A percentile compares a stretch with the other conserved stretches of the same genome.
Evolutionary conservation across 2,888 invertebrate species (phyloP).

Genomic region (Ceriagrion tenellum): DNA sequence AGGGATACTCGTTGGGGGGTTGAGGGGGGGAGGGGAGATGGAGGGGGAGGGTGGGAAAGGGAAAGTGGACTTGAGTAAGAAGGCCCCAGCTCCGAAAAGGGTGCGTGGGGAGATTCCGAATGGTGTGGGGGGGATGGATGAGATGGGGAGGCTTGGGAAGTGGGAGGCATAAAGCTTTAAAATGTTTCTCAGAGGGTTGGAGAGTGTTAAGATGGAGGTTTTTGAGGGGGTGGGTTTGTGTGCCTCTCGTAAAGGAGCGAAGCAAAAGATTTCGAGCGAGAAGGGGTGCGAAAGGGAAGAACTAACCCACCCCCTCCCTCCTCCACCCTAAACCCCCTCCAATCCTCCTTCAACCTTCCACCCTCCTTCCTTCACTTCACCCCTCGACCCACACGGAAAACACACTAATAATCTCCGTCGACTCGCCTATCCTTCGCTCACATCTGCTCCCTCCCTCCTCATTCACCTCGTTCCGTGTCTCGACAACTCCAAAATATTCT

Average conservation of each 20-base stretch:
- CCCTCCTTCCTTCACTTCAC: too few species aligned
- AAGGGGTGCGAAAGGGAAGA: neutral
- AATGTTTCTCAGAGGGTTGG: conserved; percentile 31
- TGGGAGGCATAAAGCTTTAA: neutral
- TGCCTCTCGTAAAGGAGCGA: neutral
- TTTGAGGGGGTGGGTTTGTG: neutral
- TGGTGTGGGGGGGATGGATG: neutral
- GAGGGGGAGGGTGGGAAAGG: neutral
- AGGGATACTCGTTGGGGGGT: conserved; percentile 23
- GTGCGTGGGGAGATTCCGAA: neutral
- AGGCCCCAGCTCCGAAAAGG: neutral
- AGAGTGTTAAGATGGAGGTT: neutral
- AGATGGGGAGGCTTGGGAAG: neutral
- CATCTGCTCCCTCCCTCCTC: too few species aligned
- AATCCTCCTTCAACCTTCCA: too few species aligned
- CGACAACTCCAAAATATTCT: too few species aligned
- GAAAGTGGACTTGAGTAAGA: conserved; percentile 17
- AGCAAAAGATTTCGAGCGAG: neutral
- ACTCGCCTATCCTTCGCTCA: too few species aligned
- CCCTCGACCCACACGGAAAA: too few species aligned
- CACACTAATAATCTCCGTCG: too few species aligned
- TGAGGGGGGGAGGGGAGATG: neutral
- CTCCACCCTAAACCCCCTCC: neutral
- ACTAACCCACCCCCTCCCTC: neutral
- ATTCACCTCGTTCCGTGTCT: too few species aligned